Evolutionary conservation across 1,140 invertebrate genomes (phyloP).

Genomic region (Ylistrum balloti): DNA sequence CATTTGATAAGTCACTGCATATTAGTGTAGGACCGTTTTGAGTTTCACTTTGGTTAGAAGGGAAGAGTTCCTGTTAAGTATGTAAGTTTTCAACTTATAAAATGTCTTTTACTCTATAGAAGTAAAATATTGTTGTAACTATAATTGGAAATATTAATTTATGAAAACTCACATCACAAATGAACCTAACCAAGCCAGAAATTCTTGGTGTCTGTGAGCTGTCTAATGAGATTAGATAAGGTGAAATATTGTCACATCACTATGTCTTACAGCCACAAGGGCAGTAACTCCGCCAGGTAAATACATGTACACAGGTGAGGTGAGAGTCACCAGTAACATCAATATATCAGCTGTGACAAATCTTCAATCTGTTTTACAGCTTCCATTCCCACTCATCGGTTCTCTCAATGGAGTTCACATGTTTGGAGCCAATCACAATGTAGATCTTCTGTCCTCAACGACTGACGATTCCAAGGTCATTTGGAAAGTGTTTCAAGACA

Average conservation of each 20-base stretch:
- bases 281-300: not conserved
- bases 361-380: conserved; percentile 83
- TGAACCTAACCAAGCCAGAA: not conserved
- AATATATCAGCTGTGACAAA: not conserved
- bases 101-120: too few relatives aligned
- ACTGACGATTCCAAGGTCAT: conserved; percentile 88
- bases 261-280: not conserved
- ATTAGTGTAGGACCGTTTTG: too few relatives aligned
- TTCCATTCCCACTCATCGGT: conserved; percentile 91
- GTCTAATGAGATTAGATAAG: not conserved
- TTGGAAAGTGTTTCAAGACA: conserved; percentile 90
- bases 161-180: too few relatives aligned
- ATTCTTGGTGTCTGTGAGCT: not conserved
- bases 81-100: too few relatives aligned
- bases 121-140: too few relatives aligned
- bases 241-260: not conserved
- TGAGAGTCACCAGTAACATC: not conserved
- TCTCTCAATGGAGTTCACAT: conserved; percentile 92
- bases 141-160: too few relatives aligned
- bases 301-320: not conserved
- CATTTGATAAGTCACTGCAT: too few relatives aligned
- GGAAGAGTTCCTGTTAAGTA: too few relatives aligned
- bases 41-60: too few relatives aligned
- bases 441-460: conserved; percentile 86
- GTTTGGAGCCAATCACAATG: conserved; percentile 89